Conservation (phyloP, 1,140 invertebrate species). For the Drusus annulatus region DNA sequence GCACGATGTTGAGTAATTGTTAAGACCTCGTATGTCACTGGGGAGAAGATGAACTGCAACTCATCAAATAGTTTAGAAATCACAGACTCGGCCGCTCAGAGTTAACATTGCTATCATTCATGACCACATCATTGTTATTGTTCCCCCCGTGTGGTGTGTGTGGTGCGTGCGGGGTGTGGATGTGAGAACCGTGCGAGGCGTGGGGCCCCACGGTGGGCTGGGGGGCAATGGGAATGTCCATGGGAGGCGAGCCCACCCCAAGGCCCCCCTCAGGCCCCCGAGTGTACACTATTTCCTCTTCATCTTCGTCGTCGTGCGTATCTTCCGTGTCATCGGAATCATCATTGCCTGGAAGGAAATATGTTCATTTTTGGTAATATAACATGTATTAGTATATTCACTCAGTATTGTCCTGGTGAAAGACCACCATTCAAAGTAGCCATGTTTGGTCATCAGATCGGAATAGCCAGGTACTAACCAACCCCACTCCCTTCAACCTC, state of each 20-base stretch:
- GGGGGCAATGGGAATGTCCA: neutral
- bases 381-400: too few species aligned
- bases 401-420: too few species aligned
- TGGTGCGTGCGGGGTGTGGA: too few species aligned
- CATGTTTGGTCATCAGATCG: too few species aligned
- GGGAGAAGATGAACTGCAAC: too few species aligned
- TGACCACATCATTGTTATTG: constrained; percentile 57
- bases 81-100: constrained; percentile 2
- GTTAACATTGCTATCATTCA: constrained; percentile 57
- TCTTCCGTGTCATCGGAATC: constrained; percentile 79
- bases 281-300: constrained; percentile 69
- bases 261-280: constrained; percentile 17
- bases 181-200: constrained; percentile 52
- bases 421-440: too few species aligned
- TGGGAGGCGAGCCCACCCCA: constrained; percentile 1
- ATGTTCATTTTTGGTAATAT: neutral
- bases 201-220: neutral
- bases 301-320: constrained; percentile 80
- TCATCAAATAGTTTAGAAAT: neutral
- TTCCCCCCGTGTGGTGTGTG: constrained; percentile 42
- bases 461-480: too few species aligned
- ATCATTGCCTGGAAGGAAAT: constrained; percentile 71
- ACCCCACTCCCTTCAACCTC: too few species aligned
- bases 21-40: too few species aligned
- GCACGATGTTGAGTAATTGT: too few species aligned